These are phyloP conservation scores for Athalia circularis DNA, from an alignment of 2,888 invertebrate genomes.

Conservation along the genomic window DNA sequence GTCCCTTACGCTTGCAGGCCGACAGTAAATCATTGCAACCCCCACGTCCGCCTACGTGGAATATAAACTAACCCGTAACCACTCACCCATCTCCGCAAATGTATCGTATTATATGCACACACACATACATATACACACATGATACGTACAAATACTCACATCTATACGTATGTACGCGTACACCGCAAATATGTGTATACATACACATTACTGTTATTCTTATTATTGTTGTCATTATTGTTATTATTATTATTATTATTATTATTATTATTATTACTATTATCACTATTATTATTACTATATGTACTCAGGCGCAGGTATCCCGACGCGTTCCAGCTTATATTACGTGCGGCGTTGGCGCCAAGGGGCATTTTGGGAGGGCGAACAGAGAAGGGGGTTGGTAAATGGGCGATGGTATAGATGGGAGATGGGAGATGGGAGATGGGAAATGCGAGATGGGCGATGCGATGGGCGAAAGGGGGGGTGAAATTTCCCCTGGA, in stretches of 20 bases:
- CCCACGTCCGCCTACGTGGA: conserved; percentile 26
- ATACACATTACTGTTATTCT: too few relatives aligned
- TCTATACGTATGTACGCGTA: background rate
- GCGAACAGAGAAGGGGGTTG: background rate
- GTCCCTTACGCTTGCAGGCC: conserved; percentile 15
- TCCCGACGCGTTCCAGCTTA: conserved; percentile 8
- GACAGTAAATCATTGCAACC: conserved; percentile 38
- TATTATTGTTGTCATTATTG: too few relatives aligned
- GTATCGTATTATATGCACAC: conserved; percentile 2
- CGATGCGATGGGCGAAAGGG: background rate
- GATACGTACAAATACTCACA: background rate
- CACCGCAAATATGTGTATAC: background rate
- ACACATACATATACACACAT: background rate
- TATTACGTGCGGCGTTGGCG: conserved; percentile 46
- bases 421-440: conserved; percentile 2
- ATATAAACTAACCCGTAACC: conserved; percentile 42
- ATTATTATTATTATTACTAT: too few relatives aligned
- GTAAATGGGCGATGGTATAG: background rate
- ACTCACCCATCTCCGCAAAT: conserved; percentile 29
- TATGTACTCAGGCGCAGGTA: background rate
- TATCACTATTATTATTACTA: too few relatives aligned
- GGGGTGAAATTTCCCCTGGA: conserved; percentile 19
- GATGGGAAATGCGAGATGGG: background rate
- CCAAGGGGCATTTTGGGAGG: conserved; percentile 51
- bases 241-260: too few relatives aligned